These are phyloP conservation scores for Villa cingulata DNA, from an alignment of 2,888 invertebrate genomes.

Conservation along the genomic window DNA sequence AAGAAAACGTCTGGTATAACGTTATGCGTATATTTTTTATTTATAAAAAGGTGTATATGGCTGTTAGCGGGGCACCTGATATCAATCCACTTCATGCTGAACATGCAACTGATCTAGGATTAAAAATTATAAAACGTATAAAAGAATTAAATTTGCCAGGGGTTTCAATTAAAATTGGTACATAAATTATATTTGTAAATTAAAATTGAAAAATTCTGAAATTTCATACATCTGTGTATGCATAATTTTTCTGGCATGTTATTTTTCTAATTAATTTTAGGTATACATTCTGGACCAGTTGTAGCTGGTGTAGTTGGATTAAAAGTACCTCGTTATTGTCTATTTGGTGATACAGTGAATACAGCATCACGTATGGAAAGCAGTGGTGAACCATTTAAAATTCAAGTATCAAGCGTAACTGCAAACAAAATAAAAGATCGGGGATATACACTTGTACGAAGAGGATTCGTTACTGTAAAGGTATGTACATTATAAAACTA, in stretches of 20 bases:
- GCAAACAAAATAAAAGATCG: slow-evolving; percentile 50
- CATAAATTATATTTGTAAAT: neutral
- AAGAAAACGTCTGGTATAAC: no score
- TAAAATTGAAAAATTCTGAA: no score
- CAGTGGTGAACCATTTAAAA: slow-evolving; percentile 47
- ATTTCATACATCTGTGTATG: no score
- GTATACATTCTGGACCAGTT: slow-evolving; percentile 76
- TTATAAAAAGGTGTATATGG: slow-evolving; percentile 55
- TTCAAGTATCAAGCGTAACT: slow-evolving; percentile 64
- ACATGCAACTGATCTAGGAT: slow-evolving; percentile 62
- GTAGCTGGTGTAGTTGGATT: slow-evolving; percentile 79
- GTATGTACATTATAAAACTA: slow-evolving; percentile 33
- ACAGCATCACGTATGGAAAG: slow-evolving; percentile 84
- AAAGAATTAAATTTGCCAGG: slow-evolving; percentile 49
- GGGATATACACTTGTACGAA: slow-evolving; percentile 50
- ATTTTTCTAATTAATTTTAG: slow-evolving; percentile 23
- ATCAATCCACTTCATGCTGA: slow-evolving; percentile 57
- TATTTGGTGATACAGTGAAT: slow-evolving; percentile 85
- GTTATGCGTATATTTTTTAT: neutral
- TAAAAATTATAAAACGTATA: slow-evolving; percentile 58
- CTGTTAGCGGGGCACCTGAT: slow-evolving; percentile 80
- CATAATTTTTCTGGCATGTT: no score
- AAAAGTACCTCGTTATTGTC: slow-evolving; percentile 73
- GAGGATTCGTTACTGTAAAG: slow-evolving; percentile 69
- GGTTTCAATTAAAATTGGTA: slow-evolving; percentile 52